These are phyloP conservation scores for Philopedon plagiatum DNA, from an alignment of 2,888 invertebrate genomes.

Conservation along the genomic window DNA sequence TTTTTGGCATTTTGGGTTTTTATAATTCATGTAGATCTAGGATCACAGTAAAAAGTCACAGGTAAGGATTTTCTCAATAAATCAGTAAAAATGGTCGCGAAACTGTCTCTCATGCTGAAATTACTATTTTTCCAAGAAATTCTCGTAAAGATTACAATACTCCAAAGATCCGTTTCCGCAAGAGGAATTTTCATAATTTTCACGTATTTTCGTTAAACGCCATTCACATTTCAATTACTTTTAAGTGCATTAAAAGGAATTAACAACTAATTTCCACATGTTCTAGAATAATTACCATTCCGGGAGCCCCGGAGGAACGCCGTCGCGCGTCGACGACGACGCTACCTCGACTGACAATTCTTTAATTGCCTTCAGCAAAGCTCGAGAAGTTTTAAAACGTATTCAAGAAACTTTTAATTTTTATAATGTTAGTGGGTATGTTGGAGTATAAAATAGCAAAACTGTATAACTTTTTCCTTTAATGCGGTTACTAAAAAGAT, in stretches of 20 bases:
- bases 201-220: slow-evolving; percentile 42
- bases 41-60: no score
- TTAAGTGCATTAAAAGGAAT: slow-evolving; percentile 46
- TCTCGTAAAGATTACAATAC: no score
- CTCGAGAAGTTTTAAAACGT: slow-evolving; percentile 9
- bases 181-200: slow-evolving; percentile 28
- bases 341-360: slow-evolving; percentile 30
- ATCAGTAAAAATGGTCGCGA: no score
- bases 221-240: slow-evolving; percentile 49
- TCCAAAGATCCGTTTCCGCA: no score
- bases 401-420: not conserved
- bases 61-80: no score
- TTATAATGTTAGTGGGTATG: not conserved
- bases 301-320: slow-evolving; percentile 35
- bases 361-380: slow-evolving; percentile 34
- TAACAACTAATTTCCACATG: slow-evolving; percentile 49
- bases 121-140: no score
- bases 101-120: no score
- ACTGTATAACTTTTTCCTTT: no score
- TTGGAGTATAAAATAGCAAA: no score
- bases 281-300: slow-evolving; percentile 39
- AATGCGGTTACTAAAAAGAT: no score
- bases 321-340: slow-evolving; percentile 31
- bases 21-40: no score
- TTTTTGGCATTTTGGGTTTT: no score